Conservation (phyloP, 2,888 invertebrate species). For the Trachelus troglodyta region DNA sequence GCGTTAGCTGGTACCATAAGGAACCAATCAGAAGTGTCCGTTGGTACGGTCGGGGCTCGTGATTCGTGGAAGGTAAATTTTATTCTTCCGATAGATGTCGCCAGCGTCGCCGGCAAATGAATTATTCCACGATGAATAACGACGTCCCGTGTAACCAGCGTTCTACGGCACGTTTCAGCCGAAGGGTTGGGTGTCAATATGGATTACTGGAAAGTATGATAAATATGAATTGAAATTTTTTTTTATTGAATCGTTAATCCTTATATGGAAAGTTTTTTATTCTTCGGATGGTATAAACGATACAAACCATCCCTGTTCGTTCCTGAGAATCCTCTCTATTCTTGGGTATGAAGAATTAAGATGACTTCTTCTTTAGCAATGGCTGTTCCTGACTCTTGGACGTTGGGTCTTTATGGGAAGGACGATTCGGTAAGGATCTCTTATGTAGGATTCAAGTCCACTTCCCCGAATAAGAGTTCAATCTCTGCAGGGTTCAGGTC, state of each 20-base stretch:
- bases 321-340: not conserved
- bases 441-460: not conserved
- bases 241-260: not conserved
- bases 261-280: not conserved
- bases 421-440: not conserved
- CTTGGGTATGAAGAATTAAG: not conserved
- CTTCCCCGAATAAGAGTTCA: slow-evolving; percentile 7
- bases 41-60: not conserved
- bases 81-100: not conserved
- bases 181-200: not conserved
- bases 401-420: not conserved
- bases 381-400: not conserved
- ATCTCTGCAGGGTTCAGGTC: not conserved
- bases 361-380: not conserved
- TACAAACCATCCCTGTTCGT: not conserved
- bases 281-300: not conserved
- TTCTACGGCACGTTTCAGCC: not conserved
- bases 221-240: not conserved
- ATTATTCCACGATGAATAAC: not conserved
- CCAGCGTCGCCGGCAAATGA: not conserved
- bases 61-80: slow-evolving; percentile 4
- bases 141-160: not conserved
- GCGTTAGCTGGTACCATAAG: not conserved
- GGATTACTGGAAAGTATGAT: not conserved
- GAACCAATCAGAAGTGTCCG: not conserved